Evolutionary conservation across 2,797 vertebrate species (phyloP).

Genomic region (Silurus aristotelis): DNA sequence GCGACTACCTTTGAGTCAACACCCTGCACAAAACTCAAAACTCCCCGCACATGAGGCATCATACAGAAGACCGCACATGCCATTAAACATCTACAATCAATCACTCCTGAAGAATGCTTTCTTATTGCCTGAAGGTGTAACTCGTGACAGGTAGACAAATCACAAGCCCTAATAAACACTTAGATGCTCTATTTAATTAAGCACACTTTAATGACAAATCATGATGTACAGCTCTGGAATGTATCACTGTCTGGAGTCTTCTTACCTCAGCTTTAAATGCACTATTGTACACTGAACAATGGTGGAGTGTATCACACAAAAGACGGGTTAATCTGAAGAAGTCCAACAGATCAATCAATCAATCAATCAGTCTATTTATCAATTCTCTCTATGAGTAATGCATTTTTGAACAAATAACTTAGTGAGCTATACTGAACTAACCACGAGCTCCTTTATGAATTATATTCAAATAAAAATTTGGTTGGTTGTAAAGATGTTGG

Average conservation of each 20-base stretch:
- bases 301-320: not conserved
- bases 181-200: constrained; percentile 41
- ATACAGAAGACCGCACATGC: constrained; percentile 23
- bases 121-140: constrained; percentile 45
- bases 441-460: not conserved
- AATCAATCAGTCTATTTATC: too few relatives aligned
- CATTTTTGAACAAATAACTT: not conserved
- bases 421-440: not conserved
- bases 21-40: constrained; percentile 6
- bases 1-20: not conserved
- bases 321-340: not conserved
- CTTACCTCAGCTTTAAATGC: not conserved
- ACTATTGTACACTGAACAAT: not conserved
- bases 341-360: too few relatives aligned
- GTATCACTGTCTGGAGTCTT: constrained; percentile 36
- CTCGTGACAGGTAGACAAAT: constrained; percentile 40
- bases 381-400: not conserved
- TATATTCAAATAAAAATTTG: not conserved
- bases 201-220: constrained; percentile 36
- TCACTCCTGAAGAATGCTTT: constrained; percentile 41
- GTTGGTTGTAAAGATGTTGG: too few relatives aligned
- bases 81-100: constrained; percentile 39
- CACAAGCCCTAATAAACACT: constrained; percentile 45
- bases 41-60: not conserved
- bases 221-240: constrained; percentile 51